Evolutionary conservation across 1,140 invertebrate genomes (phyloP).

Genomic region (Galleria mellonella): DNA sequence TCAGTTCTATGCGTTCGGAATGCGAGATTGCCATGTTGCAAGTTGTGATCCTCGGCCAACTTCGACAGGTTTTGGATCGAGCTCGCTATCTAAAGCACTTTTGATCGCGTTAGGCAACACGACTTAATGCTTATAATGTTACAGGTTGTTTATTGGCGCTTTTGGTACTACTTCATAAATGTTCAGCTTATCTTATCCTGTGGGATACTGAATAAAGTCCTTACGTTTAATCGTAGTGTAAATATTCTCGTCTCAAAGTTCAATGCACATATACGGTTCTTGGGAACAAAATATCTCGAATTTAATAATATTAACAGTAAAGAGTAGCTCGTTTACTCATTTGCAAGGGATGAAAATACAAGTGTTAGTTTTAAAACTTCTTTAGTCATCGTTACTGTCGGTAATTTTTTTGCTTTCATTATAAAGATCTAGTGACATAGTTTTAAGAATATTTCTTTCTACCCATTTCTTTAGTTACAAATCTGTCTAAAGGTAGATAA

Average conservation of each 20-base stretch:
- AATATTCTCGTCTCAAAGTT: too few species aligned
- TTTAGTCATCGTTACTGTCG: too few species aligned
- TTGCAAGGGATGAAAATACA: too few species aligned
- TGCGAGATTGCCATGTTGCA: slow-evolving; percentile 2
- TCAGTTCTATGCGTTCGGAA: slow-evolving; percentile 3
- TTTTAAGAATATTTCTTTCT: too few species aligned
- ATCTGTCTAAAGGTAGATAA: slow-evolving; percentile 30
- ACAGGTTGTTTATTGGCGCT: slow-evolving; percentile 7
- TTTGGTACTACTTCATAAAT: slow-evolving; percentile 3
- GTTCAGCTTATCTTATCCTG: not conserved
- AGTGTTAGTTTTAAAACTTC: too few species aligned
- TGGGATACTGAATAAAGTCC: not conserved
- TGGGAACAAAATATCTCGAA: too few species aligned
- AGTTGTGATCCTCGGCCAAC: slow-evolving; percentile 9
- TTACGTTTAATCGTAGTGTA: not conserved
- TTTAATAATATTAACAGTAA: too few species aligned
- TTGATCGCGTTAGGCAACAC: slow-evolving; percentile 3
- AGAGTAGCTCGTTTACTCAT: too few species aligned
- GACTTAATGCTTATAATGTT: not conserved
- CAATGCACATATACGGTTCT: too few species aligned
- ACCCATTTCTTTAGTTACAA: slow-evolving; percentile 18
- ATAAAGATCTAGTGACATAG: too few species aligned
- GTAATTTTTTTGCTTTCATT: too few species aligned
- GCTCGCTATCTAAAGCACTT: slow-evolving; percentile 3
- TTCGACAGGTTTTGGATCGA: slow-evolving; percentile 7